These are phyloP conservation scores for Ganaspis brasiliensis DNA, from an alignment of 2,888 invertebrate species.

Conservation along the genomic window DNA sequence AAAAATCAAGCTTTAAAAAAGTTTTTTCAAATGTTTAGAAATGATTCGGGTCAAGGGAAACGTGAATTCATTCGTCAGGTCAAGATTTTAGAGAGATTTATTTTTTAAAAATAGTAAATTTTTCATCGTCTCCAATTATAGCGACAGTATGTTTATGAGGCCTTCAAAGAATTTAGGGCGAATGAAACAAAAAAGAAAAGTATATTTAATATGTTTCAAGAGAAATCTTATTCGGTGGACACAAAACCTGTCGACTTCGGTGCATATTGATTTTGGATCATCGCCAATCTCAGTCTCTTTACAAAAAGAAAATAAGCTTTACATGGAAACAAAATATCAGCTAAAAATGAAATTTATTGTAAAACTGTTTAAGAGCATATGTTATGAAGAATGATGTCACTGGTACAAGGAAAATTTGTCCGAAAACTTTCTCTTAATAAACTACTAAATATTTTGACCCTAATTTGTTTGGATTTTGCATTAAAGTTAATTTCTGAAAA, in stretches of 20 bases:
- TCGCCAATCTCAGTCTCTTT: conserved; percentile 5
- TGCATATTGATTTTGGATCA: conserved; percentile 24
- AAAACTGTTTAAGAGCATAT: no score
- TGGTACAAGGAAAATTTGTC: no score
- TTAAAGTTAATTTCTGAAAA: no score
- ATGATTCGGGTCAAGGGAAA: not conserved
- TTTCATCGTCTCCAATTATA: conserved; percentile 64
- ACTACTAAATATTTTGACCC: no score
- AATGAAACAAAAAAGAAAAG: conserved; percentile 64
- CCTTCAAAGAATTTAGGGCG: conserved; percentile 67
- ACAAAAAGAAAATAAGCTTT: not conserved
- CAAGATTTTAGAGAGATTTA: not conserved
- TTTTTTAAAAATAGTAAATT: conserved; percentile 44
- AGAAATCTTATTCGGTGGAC: conserved; percentile 15
- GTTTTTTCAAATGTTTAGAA: not conserved
- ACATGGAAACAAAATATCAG: not conserved
- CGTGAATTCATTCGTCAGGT: not conserved
- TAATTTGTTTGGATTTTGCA: no score
- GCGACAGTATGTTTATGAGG: conserved; percentile 60
- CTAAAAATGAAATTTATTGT: not conserved
- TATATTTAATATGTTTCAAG: conserved; percentile 15
- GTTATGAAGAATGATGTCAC: no score
- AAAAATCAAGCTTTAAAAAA: no score
- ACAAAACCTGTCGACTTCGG: not conserved
- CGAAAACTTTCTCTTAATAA: no score